Evolutionary conservation across 2,797 vertebrate species (phyloP), one percentile per base, ranked within the genome.

Genomic region (Selene dorsalis): DNA sequence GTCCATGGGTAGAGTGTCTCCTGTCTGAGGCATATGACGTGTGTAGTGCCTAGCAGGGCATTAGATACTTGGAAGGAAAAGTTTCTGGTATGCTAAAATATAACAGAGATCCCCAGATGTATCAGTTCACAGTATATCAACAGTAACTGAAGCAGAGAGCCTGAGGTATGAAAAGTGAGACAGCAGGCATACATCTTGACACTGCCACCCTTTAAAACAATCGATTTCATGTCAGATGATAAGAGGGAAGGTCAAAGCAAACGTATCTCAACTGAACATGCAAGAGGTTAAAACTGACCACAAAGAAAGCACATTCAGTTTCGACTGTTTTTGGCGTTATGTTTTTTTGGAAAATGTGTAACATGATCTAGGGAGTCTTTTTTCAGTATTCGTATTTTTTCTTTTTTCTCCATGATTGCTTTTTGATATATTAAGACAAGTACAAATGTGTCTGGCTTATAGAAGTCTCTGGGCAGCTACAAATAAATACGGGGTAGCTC

Each of bases 351-450:
- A 91, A 94, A 92, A 83, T 88, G 71, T 88, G 86, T 80, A 92
- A 92, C 84, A 80, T 72, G 85, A 92, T 89, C 77, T 71, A 62
- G 84, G 83, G 79, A 88, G 88, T 87, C 87, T 85, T 91, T 88
- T 84, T 58, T 60, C 55, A 85, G 50, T 60, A 78, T 70, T 83
- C 68, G 55, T 53, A 60, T 66, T 69, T 48, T 50, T 82, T 69
- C 48, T 48, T 82, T 86, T 88, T 89, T 89, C 88, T 87, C 87
- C 88, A 84, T 85, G 89, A 92, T 89, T 94, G 87, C 89, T 80
- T 92, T 93, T 89, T 94, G 92, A 94, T 93, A 93, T 92, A 95
- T 92, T 89, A 91, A 86, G 91, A 93, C 91, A 92, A 91, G 89
- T 91, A 94, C 89, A 93, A 94, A 93, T 92, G 84, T 82, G 83